Evolutionary conservation across 35 echinoderm and acorn worm species (phyloP).

Genomic region (Amphiura filiformis): DNA sequence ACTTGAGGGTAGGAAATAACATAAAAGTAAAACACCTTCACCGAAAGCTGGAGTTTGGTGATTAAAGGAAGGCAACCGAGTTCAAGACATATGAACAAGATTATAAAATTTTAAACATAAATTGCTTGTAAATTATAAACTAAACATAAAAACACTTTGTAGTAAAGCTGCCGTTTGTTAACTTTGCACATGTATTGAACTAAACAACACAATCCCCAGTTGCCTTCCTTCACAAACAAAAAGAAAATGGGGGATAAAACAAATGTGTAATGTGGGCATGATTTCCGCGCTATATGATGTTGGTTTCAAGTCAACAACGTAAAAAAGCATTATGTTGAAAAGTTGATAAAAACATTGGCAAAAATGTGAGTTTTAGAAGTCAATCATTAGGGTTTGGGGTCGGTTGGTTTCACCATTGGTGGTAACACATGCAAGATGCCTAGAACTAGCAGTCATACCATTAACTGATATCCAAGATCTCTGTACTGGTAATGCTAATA

Average conservation of each 20-base stretch:
- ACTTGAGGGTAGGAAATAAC: neutral
- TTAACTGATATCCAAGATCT: neutral
- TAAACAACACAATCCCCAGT: neutral
- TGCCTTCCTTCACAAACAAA: neutral
- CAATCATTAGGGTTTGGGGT: neutral
- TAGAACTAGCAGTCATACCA: conserved; percentile 1
- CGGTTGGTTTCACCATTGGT: neutral
- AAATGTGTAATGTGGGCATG: neutral
- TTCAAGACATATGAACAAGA: neutral
- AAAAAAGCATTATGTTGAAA: conserved; percentile 3
- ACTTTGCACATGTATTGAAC: neutral
- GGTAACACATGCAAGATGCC: neutral
- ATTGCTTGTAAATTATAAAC: too few relatives aligned
- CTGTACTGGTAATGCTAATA: neutral
- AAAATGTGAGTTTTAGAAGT: neutral
- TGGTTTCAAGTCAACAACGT: conserved; percentile 4
- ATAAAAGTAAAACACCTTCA: conserved; percentile 6
- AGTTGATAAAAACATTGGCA: neutral
- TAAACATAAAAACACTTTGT: neutral
- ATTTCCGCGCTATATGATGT: neutral
- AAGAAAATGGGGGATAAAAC: conserved; percentile 3
- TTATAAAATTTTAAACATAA: neutral
- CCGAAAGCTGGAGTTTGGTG: neutral
- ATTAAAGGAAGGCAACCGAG: neutral
- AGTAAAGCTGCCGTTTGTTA: neutral